Evolutionary conservation across 1,140 invertebrate genomes (phyloP).

Genomic region (Drosophila bocki): DNA sequence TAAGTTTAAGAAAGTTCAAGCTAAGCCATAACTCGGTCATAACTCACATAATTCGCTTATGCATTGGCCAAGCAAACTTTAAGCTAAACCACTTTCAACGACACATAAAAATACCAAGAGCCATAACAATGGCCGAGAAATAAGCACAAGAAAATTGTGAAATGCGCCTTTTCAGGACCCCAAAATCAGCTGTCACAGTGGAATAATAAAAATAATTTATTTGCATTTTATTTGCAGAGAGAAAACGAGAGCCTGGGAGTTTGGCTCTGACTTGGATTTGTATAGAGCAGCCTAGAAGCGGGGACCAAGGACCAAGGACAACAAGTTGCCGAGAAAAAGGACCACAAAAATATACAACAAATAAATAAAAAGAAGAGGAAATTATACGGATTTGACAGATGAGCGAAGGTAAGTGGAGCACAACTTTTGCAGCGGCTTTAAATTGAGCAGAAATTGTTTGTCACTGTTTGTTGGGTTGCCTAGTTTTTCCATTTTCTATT

Average conservation of each 20-base stretch:
- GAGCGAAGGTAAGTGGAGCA: conserved; percentile 47
- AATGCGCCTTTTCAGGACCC: conserved; percentile 30
- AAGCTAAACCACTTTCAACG: conserved; percentile 44
- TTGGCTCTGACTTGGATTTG: conserved; percentile 30
- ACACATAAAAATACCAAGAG: conserved; percentile 25
- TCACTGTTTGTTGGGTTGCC: conserved; percentile 60
- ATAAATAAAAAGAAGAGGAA: conserved; percentile 33
- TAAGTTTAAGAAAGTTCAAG: conserved; percentile 8
- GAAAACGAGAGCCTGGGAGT: conserved; percentile 21
- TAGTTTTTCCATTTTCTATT: conserved; percentile 9
- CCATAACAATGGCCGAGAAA: conserved; percentile 41
- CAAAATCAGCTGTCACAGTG: conserved; percentile 72
- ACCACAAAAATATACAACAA: conserved; percentile 10
- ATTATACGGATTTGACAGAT: conserved; percentile 80
- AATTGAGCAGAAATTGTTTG: conserved; percentile 76
- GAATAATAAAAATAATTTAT: conserved; percentile 83
- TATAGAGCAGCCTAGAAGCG: conserved; percentile 7
- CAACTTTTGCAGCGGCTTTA: conserved; percentile 52
- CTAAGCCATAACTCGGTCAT: conserved; percentile 15
- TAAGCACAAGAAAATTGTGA: conserved; percentile 41
- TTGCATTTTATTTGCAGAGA: conserved; percentile 66
- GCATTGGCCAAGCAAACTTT: conserved; percentile 27
- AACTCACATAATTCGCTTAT: conserved; percentile 35
- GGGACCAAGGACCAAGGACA: conserved; percentile 22
- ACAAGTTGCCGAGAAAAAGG: conserved; percentile 62